Evolutionary conservation across 2,888 invertebrate species (phyloP).

Genomic region (Ceriagrion tenellum): DNA sequence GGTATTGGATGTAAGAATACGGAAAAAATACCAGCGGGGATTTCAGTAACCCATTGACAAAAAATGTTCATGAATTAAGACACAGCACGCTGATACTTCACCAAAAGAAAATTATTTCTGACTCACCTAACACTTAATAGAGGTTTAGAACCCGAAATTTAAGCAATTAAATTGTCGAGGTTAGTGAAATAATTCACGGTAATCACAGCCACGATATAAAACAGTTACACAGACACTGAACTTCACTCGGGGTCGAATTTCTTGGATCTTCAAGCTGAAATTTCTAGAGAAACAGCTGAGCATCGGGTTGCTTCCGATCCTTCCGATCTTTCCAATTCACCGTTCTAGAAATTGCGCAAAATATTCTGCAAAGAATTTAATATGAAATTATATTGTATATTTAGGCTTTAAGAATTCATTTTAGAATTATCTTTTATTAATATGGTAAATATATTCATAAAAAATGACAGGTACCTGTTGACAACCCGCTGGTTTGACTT

Average conservation of each 20-base stretch:
- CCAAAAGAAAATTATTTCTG: neutral
- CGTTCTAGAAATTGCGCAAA: neutral
- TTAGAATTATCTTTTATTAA: neutral
- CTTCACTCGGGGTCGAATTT: neutral
- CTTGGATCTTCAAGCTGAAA: constrained; percentile 44
- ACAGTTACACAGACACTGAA: neutral
- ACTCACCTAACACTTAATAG: neutral
- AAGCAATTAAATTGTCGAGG: neutral
- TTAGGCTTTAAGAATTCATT: neutral
- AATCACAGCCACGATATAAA: neutral
- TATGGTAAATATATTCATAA: neutral
- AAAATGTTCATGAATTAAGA: neutral
- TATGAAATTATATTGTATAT: neutral
- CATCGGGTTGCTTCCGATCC: neutral
- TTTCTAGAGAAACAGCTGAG: constrained; percentile 58
- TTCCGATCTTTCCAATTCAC: neutral
- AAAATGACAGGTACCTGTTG: neutral
- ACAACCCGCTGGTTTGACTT: neutral
- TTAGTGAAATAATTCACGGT: neutral
- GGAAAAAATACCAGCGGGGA: neutral
- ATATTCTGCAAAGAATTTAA: neutral
- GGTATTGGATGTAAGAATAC: neutral
- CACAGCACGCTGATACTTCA: neutral
- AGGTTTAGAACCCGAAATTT: neutral
- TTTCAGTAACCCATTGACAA: neutral